Evolutionary conservation across 2,797 vertebrate species (phyloP).

Genomic region (Melanotaenia boesemani): DNA sequence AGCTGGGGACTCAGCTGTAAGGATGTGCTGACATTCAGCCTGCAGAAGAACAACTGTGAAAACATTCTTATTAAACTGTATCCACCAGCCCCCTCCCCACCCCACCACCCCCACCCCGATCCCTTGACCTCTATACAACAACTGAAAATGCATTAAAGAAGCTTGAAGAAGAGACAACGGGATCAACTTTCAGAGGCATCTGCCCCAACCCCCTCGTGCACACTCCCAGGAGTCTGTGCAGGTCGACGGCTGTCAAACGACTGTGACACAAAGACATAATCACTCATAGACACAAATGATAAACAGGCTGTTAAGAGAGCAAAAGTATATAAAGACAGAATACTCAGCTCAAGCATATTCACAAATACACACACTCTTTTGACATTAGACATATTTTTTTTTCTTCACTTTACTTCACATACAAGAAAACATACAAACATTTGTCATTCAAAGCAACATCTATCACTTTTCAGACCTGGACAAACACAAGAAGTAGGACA

Average conservation of each 20-base stretch:
- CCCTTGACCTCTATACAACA: slow-evolving; percentile 8
- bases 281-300: background rate
- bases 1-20: background rate
- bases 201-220: background rate
- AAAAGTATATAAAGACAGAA: background rate
- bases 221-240: background rate
- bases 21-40: slow-evolving; percentile 23
- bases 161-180: slow-evolving; percentile 1
- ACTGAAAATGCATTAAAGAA: slow-evolving; percentile 10
- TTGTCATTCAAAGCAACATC: background rate
- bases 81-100: background rate
- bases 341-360: background rate
- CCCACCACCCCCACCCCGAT: background rate
- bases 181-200: slow-evolving; percentile 12
- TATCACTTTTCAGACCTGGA: background rate
- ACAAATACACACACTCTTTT: background rate
- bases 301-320: background rate
- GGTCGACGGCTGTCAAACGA: background rate
- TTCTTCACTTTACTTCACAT: background rate
- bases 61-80: slow-evolving; percentile 55
- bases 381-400: background rate
- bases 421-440: too few relatives aligned
- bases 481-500: too few relatives aligned
- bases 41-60: slow-evolving; percentile 66
- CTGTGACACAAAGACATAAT: background rate